Evolutionary conservation across 2,797 vertebrate genomes (phyloP).

Genomic region (Hyperoplus lanceolatus): DNA sequence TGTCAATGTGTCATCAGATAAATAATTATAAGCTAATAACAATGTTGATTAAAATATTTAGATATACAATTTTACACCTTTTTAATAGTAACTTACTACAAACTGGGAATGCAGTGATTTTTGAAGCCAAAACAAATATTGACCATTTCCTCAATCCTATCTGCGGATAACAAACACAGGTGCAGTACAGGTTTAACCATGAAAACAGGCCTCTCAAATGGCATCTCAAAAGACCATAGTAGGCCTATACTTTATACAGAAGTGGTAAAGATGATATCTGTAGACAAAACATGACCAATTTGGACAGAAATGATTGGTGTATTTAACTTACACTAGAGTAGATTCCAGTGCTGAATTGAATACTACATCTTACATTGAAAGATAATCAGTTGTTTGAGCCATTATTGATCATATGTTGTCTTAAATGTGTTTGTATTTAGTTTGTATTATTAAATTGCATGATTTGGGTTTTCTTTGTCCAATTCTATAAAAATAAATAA

Average conservation of each 20-base stretch:
- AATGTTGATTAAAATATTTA: background rate
- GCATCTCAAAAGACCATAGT: background rate
- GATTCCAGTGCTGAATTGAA: background rate
- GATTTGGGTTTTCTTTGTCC: background rate
- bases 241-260: background rate
- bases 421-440: background rate
- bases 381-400: background rate
- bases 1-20: background rate
- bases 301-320: background rate
- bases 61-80: background rate
- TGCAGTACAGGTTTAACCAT: background rate
- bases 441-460: background rate
- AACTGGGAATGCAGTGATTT: background rate
- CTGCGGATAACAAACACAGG: constrained; percentile 27
- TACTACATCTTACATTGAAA: background rate
- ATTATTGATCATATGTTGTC: background rate
- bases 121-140: constrained; percentile 6
- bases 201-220: background rate
- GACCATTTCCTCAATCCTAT: constrained; percentile 6
- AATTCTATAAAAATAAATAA: too few relatives aligned
- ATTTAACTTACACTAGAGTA: background rate
- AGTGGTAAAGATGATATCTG: background rate
- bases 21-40: background rate
- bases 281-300: background rate
- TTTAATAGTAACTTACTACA: background rate